A percentile compares a stretch with the other conserved stretches of the same genome.
Evolutionary conservation across 2,797 vertebrate species (phyloP).

Genomic region (Kryptopterus vitreolus): DNA sequence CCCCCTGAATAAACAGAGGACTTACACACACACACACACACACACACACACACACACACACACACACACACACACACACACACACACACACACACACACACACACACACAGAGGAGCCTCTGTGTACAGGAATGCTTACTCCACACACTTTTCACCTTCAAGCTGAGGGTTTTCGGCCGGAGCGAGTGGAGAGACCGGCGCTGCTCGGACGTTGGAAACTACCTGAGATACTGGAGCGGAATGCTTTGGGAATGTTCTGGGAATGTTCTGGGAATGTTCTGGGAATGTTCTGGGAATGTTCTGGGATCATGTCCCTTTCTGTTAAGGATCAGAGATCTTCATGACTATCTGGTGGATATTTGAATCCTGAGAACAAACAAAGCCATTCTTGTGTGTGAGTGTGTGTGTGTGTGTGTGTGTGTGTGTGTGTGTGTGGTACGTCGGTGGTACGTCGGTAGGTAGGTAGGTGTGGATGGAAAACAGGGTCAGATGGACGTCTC

Average conservation of each 20-base stretch:
- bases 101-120: conserved; percentile 29
- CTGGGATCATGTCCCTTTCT: not conserved
- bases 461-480: conserved; percentile 16
- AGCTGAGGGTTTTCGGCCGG: not conserved
- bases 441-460: not conserved
- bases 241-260: no score
- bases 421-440: not conserved
- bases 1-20: conserved; percentile 1
- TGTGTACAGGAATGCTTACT: conserved; percentile 31
- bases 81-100: conserved; percentile 17
- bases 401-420: conserved; percentile 6
- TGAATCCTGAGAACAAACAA: conserved; percentile 1
- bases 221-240: not conserved
- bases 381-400: not conserved
- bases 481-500: conserved; percentile 3
- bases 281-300: conserved; percentile 1
- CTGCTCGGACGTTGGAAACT: not conserved
- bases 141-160: conserved; percentile 1
- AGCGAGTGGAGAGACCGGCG: not conserved
- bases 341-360: conserved; percentile 5
- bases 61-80: conserved; percentile 5
- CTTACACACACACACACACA: not conserved
- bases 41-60: conserved; percentile 11
- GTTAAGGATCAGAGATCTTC: not conserved
- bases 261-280: no score